These are phyloP conservation scores for Cyclargus thomasi DNA, from an alignment of 1,140 invertebrate species.

Conservation along the genomic window DNA sequence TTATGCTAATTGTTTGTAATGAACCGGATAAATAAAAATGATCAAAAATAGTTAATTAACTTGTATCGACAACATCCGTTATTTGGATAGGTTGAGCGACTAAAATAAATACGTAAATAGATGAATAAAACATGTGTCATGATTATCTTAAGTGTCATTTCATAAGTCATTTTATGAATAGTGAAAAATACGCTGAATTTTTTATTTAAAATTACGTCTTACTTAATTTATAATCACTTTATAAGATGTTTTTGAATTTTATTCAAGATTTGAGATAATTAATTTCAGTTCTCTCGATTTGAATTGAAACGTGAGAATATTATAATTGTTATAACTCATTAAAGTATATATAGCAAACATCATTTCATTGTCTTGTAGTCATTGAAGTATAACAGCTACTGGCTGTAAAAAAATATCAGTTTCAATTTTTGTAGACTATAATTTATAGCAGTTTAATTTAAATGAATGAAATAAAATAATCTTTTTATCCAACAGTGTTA, in stretches of 20 bases:
- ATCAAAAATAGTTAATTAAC: no score
- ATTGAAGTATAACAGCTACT: not conserved
- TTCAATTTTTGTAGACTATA: not conserved
- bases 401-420: not conserved
- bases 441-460: not conserved
- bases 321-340: not conserved
- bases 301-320: conserved; percentile 1
- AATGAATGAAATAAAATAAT: not conserved
- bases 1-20: no score
- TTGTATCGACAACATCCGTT: no score
- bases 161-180: no score
- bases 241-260: not conserved
- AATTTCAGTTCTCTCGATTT: not conserved
- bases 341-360: not conserved
- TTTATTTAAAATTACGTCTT: not conserved
- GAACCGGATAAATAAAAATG: no score
- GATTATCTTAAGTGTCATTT: no score
- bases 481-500: not conserved
- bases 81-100: no score
- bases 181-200: no score
- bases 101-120: no score
- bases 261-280: not conserved
- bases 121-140: no score
- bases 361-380: not conserved
- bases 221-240: no score